A percentile compares a stretch with the other conserved stretches of the same genome.
Conservation (phyloP, 2,797 vertebrate genomes). For the Varecia variegata region DNA sequence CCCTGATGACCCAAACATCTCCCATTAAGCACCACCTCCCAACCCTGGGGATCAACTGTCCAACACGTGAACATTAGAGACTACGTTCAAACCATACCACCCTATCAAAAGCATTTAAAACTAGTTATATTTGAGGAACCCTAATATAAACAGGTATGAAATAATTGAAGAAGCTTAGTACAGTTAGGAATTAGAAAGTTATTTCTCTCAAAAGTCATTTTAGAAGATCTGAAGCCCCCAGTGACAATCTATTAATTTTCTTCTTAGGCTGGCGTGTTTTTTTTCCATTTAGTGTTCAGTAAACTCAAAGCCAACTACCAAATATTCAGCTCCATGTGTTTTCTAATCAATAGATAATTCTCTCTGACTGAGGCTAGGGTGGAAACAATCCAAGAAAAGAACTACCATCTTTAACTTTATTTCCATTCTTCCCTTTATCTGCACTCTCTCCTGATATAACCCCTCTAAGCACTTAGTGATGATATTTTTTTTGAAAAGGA, state of each 20-base stretch:
- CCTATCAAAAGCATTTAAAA: not conserved
- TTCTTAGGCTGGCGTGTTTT: not conserved
- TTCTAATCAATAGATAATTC: conserved; percentile 18
- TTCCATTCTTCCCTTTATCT: not conserved
- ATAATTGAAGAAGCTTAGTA: not conserved
- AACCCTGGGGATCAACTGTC: not conserved
- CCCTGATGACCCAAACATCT: too few species aligned
- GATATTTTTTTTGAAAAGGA: not conserved
- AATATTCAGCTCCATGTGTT: not conserved
- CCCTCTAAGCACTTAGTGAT: not conserved
- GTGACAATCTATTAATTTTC: conserved; percentile 9
- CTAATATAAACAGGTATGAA: not conserved
- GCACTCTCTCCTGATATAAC: not conserved
- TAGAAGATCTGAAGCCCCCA: not conserved
- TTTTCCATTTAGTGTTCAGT: conserved; percentile 25
- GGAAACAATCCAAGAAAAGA: not conserved
- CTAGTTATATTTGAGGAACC: not conserved
- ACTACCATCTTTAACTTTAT: not conserved
- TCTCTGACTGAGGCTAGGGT: not conserved
- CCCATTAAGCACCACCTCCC: not conserved
- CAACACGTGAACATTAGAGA: not conserved
- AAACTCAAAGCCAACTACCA: conserved; percentile 8
- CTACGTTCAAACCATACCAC: not conserved
- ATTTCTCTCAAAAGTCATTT: not conserved
- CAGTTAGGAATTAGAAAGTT: not conserved